A percentile compares a stretch with the other conserved stretches of the same genome.
Evolutionary conservation across 2,113 vertebrate genomes (phyloP).

Genomic region (Tachysurus fulvidraco): DNA sequence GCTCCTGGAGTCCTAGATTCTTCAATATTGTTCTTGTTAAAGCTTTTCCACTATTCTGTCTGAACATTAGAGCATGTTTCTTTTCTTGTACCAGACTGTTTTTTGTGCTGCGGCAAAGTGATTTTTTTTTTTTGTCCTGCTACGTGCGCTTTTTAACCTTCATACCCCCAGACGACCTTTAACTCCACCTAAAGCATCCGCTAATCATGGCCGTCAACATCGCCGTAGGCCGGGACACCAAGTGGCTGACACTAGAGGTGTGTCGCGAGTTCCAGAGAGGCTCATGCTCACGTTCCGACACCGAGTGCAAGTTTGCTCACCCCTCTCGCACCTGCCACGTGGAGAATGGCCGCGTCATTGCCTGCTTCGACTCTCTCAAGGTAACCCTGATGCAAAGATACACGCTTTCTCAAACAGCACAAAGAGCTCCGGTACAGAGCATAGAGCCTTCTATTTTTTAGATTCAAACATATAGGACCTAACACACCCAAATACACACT

Average conservation of each 20-base stretch:
- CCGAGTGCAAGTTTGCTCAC: constrained; percentile 98
- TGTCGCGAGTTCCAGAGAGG: constrained; percentile 98
- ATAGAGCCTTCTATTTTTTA: background rate
- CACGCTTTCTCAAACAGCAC: background rate
- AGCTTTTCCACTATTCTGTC: background rate
- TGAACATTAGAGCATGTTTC: constrained; percentile 40
- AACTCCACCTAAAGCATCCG: constrained; percentile 44
- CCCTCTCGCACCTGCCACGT: constrained; percentile 95
- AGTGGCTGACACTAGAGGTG: constrained; percentile 99
- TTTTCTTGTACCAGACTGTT: constrained; percentile 6
- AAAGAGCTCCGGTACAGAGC: background rate
- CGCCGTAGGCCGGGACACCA: constrained; percentile 92
- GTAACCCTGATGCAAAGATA: constrained; percentile 70
- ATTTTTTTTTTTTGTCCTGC: background rate
- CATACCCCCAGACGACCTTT: constrained; percentile 29
- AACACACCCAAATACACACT: background rate
- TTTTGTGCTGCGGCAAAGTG: constrained; percentile 33
- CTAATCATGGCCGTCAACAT: constrained; percentile 84
- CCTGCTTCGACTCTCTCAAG: constrained; percentile 99
- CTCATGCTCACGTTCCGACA: constrained; percentile 91
- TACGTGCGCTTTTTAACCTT: constrained; percentile 31
- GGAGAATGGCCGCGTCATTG: constrained; percentile 97
- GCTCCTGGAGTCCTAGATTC: constrained; percentile 47
- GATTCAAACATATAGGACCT: background rate
- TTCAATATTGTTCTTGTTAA: background rate